Conservation (phyloP, 2,113 vertebrate genomes). For the Odocoileus virginianus region DNA sequence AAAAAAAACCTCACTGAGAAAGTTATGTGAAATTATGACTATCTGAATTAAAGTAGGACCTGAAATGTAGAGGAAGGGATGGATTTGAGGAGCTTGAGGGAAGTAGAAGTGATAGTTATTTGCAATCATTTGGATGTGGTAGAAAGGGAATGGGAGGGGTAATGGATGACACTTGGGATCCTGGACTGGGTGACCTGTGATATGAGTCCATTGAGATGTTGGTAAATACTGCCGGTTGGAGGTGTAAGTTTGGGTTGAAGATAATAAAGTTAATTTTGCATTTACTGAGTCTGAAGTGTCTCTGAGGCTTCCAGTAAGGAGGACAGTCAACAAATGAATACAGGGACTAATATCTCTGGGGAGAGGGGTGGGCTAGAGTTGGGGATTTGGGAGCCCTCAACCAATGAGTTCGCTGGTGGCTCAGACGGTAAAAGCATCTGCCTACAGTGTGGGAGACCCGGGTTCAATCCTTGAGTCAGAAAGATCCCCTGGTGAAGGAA, state of each 20-base stretch:
- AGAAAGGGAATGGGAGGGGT: not conserved
- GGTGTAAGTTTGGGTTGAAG: not conserved
- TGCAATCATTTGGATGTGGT: not conserved
- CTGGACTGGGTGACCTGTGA: not conserved
- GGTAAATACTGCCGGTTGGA: not conserved
- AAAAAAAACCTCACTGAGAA: not conserved
- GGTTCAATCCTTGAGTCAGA: not conserved
- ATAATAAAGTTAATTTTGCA: not conserved
- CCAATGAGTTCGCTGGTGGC: not conserved
- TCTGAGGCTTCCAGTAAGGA: not conserved
- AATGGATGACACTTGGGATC: not conserved
- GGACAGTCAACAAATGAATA: not conserved
- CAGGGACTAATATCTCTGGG: not conserved
- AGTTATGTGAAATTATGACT: not conserved
- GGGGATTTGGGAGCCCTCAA: not conserved
- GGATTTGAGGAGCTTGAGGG: not conserved
- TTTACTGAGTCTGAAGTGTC: not conserved
- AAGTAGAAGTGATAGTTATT: not conserved
- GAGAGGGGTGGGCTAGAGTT: not conserved
- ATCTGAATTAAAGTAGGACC: not conserved
- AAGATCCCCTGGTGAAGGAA: not conserved
- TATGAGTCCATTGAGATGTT: not conserved
- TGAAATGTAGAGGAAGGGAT: not conserved
- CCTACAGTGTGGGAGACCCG: not conserved
- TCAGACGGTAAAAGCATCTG: not conserved